phyloP scores from a whole-genome alignment of 2,113 vertebrate species.

The Eleginops maclovinus region DNA sequence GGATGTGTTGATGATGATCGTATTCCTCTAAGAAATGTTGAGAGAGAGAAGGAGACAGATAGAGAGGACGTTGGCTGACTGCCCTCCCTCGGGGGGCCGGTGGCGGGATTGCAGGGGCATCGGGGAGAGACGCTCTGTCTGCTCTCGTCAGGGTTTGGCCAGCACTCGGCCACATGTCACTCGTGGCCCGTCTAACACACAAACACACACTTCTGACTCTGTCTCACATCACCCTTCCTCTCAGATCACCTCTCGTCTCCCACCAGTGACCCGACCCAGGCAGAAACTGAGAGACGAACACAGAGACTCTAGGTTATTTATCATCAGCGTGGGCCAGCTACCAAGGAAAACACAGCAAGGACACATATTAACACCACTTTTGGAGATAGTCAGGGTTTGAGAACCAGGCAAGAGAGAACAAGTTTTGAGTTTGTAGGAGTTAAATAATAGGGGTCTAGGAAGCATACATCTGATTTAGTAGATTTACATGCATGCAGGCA shows the following conservation, averaged over 20 bases:
- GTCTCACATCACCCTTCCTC: slow-evolving; percentile 57
- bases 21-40: slow-evolving; percentile 63
- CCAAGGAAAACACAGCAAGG: slow-evolving; percentile 13
- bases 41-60: slow-evolving; percentile 68
- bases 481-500: background rate
- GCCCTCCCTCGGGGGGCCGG: slow-evolving; percentile 68
- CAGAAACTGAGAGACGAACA: slow-evolving; percentile 60
- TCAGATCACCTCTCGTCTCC: slow-evolving; percentile 56
- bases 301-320: slow-evolving; percentile 28
- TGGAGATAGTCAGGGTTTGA: background rate
- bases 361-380: background rate
- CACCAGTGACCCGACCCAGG: slow-evolving; percentile 46
- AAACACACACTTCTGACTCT: slow-evolving; percentile 50
- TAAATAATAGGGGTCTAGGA: background rate
- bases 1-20: slow-evolving; percentile 76
- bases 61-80: slow-evolving; percentile 67
- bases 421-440: background rate
- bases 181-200: slow-evolving; percentile 40
- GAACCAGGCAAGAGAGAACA: background rate
- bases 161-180: slow-evolving; percentile 68
- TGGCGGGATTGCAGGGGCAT: slow-evolving; percentile 55
- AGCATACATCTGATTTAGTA: background rate
- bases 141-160: slow-evolving; percentile 70
- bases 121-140: slow-evolving; percentile 64
- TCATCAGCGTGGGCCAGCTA: slow-evolving; percentile 14